These are phyloP conservation scores for Scylla paramamosain DNA, from an alignment of 1,140 invertebrate genomes.

Conservation along the genomic window DNA sequence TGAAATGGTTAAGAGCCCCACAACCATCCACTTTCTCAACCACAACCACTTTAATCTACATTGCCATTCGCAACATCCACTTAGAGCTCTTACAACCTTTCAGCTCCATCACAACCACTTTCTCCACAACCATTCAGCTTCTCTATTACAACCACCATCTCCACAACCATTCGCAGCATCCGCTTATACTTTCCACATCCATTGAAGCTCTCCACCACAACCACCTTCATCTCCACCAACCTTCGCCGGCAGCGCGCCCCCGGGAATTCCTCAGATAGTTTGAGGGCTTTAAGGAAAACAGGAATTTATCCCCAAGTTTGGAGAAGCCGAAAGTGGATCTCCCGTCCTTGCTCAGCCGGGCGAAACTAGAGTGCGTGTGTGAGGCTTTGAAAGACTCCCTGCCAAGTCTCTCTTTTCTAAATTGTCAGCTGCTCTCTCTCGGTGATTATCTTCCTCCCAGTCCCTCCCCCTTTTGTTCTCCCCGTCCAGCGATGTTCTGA, in stretches of 20 bases:
- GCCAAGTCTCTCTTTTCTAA: conserved; percentile 24
- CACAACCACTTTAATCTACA: no score
- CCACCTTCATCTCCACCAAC: neutral
- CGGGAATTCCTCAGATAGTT: conserved; percentile 63
- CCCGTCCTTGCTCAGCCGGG: conserved; percentile 28
- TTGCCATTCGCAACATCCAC: no score
- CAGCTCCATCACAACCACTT: no score
- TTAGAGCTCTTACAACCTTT: no score
- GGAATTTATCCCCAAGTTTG: conserved; percentile 70
- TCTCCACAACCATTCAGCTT: no score
- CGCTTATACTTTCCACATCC: neutral
- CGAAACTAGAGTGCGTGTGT: conserved; percentile 51
- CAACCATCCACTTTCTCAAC: neutral
- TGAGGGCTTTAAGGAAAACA: conserved; percentile 70
- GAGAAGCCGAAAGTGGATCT: conserved; percentile 65
- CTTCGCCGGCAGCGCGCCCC: conserved; percentile 15
- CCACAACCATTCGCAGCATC: neutral
- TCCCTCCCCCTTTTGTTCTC: neutral
- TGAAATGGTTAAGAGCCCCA: no score
- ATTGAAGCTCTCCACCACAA: neutral
- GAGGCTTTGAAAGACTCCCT: conserved; percentile 1
- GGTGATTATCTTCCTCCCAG: neutral
- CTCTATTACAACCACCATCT: no score
- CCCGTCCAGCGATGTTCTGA: neutral
- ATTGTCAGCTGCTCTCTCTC: neutral